Conservation (phyloP, 2,888 invertebrate species). For the Drosophila algonquin region DNA sequence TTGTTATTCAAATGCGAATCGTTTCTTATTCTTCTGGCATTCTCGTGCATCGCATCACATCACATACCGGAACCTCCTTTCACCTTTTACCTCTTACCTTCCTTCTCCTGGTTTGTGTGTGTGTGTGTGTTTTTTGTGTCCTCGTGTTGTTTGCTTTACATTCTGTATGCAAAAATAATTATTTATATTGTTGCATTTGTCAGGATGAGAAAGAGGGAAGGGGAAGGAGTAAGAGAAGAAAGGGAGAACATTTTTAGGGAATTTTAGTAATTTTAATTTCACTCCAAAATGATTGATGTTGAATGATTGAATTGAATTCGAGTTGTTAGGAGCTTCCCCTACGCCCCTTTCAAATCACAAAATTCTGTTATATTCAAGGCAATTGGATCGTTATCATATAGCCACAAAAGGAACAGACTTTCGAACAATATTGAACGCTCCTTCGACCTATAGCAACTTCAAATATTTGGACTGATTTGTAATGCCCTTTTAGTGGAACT, state of each 20-base stretch:
- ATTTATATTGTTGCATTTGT: constrained; percentile 75
- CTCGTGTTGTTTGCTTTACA: constrained; percentile 73
- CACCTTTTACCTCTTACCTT: constrained; percentile 6
- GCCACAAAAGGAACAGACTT: no score
- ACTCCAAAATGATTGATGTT: no score
- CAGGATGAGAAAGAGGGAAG: neutral
- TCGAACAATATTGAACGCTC: no score
- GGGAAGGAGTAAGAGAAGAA: neutral
- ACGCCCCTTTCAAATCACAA: no score
- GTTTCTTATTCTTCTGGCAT: constrained; percentile 51
- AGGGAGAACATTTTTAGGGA: neutral
- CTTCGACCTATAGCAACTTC: no score
- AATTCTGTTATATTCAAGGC: no score
- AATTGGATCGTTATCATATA: no score
- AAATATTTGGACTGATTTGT: no score
- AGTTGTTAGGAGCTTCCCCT: no score
- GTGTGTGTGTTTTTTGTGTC: constrained; percentile 14
- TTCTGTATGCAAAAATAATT: constrained; percentile 79
- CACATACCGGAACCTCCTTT: neutral
- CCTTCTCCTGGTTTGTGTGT: neutral
- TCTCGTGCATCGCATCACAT: constrained; percentile 47
- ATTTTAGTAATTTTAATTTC: constrained; percentile 33
- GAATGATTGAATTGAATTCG: no score
- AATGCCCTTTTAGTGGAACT: no score
- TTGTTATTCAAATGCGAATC: constrained; percentile 79